Conservation (phyloP, 2,888 invertebrate genomes). For the Scelioninae gen. 1 region DNA sequence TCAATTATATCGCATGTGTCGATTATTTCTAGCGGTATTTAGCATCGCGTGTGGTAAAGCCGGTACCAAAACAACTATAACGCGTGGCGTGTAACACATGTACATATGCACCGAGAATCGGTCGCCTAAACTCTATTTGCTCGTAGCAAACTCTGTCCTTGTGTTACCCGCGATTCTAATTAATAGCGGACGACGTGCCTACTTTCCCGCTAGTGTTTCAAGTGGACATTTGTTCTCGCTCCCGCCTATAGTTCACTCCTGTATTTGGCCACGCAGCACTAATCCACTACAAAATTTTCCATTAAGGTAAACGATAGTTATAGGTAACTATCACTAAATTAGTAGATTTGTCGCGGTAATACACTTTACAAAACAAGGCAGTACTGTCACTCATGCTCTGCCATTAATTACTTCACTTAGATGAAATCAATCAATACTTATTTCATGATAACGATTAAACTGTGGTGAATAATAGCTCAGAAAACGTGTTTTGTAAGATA, state of each 20-base stretch:
- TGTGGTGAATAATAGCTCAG: too few species aligned
- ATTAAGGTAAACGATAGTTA: constrained; percentile 48
- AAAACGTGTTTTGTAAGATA: too few species aligned
- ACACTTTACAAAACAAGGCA: constrained; percentile 17
- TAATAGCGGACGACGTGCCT: constrained; percentile 54
- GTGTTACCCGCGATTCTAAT: constrained; percentile 49
- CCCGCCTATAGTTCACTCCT: constrained; percentile 4
- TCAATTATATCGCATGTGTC: constrained; percentile 29
- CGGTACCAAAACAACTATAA: constrained; percentile 26
- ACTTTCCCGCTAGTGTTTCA: constrained; percentile 42
- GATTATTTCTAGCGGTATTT: constrained; percentile 49
- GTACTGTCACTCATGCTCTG: neutral
- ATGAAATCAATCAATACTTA: too few species aligned
- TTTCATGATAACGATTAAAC: too few species aligned
- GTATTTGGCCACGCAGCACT: constrained; percentile 37
- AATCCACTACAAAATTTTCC: constrained; percentile 25
- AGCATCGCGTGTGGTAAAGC: constrained; percentile 38
- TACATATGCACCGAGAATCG: constrained; percentile 56
- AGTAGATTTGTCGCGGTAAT: neutral
- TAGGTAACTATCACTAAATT: constrained; percentile 43
- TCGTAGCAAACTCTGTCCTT: constrained; percentile 42
- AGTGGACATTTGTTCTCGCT: constrained; percentile 55
- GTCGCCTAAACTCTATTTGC: constrained; percentile 61
- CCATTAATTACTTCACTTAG: neutral
- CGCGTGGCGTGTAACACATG: constrained; percentile 63